phyloP scores from a whole-genome alignment of 2,888 invertebrate species.

The Thecophora atra region DNA sequence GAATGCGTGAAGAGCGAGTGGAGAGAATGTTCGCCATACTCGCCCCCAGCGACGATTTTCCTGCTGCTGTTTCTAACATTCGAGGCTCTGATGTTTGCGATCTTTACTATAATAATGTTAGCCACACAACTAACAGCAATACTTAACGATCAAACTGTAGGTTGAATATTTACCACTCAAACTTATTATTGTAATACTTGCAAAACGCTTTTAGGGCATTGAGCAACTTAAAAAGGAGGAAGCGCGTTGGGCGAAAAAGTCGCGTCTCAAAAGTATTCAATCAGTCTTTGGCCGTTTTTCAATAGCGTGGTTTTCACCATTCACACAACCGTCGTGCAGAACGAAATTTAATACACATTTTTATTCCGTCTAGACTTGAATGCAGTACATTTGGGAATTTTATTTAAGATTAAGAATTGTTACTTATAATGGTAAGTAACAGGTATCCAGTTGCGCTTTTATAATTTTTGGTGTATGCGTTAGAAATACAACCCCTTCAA shows the following conservation, averaged over 20 bases:
- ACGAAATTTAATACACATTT: constrained; percentile 82
- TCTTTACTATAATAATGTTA: constrained; percentile 98
- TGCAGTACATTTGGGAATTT: background rate
- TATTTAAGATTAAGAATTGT: background rate
- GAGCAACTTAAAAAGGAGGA: constrained; percentile 97
- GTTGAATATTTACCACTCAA: constrained; percentile 48
- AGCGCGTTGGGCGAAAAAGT: constrained; percentile 90
- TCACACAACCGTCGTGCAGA: constrained; percentile 78
- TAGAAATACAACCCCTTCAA: no score
- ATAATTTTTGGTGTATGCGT: no score
- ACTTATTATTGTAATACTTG: background rate
- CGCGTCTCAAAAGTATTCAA: constrained; percentile 94
- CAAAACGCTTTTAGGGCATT: constrained; percentile 77
- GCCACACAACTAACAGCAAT: constrained; percentile 96
- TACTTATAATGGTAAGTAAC: no score
- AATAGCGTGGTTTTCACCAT: constrained; percentile 87
- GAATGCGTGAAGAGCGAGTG: constrained; percentile 93
- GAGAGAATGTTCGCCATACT: constrained; percentile 92
- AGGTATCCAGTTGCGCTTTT: no score
- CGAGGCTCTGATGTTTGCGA: constrained; percentile 94
- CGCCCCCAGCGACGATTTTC: constrained; percentile 95
- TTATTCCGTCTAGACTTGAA: constrained; percentile 77
- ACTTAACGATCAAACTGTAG: constrained; percentile 97
- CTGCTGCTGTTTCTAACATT: constrained; percentile 90
- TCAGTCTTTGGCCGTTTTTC: constrained; percentile 97